A percentile compares a stretch with the other conserved stretches of the same genome.
phyloP scores from a whole-genome alignment of 1,140 invertebrate genomes.

The Whitmania pigra region DNA sequence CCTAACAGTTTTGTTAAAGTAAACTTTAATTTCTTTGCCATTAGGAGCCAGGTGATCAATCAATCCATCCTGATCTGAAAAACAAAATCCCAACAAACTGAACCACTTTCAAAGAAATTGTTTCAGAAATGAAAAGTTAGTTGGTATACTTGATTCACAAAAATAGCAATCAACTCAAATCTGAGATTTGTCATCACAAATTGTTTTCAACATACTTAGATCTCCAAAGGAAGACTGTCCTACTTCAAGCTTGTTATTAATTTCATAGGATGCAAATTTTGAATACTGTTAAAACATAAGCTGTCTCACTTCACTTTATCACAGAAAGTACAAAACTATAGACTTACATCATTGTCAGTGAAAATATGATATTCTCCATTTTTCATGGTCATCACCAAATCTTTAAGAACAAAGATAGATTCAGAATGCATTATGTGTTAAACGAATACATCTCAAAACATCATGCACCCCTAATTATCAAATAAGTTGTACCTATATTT shows the following conservation, averaged over 20 bases:
- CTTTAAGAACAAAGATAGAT: not conserved
- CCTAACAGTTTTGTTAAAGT: not conserved
- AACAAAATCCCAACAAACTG: not conserved
- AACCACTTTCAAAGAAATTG: not conserved
- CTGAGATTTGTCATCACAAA: not conserved
- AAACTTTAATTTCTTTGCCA: slow-evolving; percentile 9
- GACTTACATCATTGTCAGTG: slow-evolving; percentile 34
- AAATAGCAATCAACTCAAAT: not conserved
- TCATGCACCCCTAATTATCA: too few relatives aligned
- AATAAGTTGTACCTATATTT: not conserved
- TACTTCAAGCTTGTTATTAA: slow-evolving; percentile 29
- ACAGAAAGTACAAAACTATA: not conserved
- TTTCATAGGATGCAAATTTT: not conserved
- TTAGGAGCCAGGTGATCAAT: slow-evolving; percentile 2
- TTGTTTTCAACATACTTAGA: slow-evolving; percentile 33
- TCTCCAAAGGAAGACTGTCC: slow-evolving; percentile 77
- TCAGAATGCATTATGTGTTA: too few relatives aligned
- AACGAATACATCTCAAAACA: too few relatives aligned
- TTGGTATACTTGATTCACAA: not conserved
- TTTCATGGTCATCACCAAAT: slow-evolving; percentile 37
- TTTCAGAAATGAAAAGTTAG: not conserved
- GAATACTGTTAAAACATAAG: not conserved
- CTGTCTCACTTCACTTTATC: not conserved
- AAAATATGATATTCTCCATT: slow-evolving; percentile 40
- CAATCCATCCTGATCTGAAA: slow-evolving; percentile 11